Conservation (phyloP, 2,797 vertebrate species). For the Crenichthys baileyi region DNA sequence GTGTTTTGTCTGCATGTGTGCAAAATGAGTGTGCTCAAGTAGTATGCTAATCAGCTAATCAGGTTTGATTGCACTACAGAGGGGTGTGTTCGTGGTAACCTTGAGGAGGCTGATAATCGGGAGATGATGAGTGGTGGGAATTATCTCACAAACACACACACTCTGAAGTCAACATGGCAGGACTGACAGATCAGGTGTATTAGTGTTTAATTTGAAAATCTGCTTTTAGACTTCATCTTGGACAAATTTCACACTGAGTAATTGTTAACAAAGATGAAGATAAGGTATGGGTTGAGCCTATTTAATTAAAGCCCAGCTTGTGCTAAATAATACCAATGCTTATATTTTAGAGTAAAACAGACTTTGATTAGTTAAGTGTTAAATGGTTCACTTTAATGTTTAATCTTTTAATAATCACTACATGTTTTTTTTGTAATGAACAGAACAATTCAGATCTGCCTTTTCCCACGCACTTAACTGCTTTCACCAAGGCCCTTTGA, state of each 20-base stretch:
- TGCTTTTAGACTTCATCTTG: not conserved
- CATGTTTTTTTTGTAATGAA: not conserved
- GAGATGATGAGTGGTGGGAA: slow-evolving; percentile 62
- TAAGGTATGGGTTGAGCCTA: not conserved
- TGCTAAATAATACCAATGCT: not conserved
- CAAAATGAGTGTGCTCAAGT: slow-evolving; percentile 46
- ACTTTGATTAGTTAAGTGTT: not conserved
- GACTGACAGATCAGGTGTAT: not conserved
- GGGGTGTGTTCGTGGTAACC: slow-evolving; percentile 66
- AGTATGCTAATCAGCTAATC: slow-evolving; percentile 80
- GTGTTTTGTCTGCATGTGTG: not conserved
- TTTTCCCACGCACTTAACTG: not conserved
- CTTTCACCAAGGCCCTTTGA: not conserved
- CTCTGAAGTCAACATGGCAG: not conserved
- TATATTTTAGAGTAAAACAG: not conserved
- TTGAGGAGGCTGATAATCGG: slow-evolving; percentile 76
- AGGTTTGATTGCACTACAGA: slow-evolving; percentile 74
- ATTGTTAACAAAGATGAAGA: not conserved
- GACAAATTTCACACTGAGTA: not conserved
- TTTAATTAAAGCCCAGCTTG: not conserved
- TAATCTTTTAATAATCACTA: not conserved
- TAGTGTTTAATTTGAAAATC: not conserved
- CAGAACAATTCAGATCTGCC: not conserved
- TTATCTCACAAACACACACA: slow-evolving; percentile 11
- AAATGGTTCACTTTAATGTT: not conserved